phyloP scores from a whole-genome alignment of 2,797 vertebrate species.

The Menidia menidia region DNA sequence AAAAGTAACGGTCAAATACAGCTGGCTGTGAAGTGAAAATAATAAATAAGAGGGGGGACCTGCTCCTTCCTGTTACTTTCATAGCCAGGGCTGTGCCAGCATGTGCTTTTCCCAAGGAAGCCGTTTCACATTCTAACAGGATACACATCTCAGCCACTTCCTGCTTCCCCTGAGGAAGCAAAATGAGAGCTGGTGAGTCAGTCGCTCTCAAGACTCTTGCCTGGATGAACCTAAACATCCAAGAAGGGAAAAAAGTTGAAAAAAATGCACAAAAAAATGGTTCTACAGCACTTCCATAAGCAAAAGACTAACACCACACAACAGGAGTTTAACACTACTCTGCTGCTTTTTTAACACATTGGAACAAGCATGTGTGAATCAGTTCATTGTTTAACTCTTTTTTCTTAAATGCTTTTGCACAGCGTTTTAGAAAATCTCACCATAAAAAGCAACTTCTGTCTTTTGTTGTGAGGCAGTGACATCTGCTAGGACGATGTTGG shows the following conservation, averaged over 20 bases:
- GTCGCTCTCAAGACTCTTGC: constrained; percentile 20
- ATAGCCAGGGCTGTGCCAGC: constrained; percentile 31
- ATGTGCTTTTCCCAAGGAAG: constrained; percentile 35
- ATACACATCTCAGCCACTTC: constrained; percentile 70
- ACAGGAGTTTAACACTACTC: constrained; percentile 26
- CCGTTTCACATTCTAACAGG: constrained; percentile 56
- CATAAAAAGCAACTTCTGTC: no score
- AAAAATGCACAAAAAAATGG: constrained; percentile 10
- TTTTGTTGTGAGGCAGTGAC: not conserved
- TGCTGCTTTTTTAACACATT: constrained; percentile 37
- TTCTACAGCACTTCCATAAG: constrained; percentile 21
- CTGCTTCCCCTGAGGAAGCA: constrained; percentile 70
- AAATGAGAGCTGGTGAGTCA: constrained; percentile 22
- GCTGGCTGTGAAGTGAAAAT: constrained; percentile 9
- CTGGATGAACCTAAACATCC: constrained; percentile 14
- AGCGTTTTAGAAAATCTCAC: not conserved
- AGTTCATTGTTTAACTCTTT: not conserved
- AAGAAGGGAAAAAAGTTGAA: not conserved
- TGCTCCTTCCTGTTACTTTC: constrained; percentile 48
- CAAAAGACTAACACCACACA: constrained; percentile 13
- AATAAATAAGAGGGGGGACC: constrained; percentile 20
- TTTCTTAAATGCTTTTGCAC: constrained; percentile 1
- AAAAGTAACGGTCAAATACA: not conserved
- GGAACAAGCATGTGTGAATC: constrained; percentile 2
- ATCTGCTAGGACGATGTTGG: not conserved